Conservation (phyloP, 2,888 invertebrate species). For the Rhynchonema sp. region DNA sequence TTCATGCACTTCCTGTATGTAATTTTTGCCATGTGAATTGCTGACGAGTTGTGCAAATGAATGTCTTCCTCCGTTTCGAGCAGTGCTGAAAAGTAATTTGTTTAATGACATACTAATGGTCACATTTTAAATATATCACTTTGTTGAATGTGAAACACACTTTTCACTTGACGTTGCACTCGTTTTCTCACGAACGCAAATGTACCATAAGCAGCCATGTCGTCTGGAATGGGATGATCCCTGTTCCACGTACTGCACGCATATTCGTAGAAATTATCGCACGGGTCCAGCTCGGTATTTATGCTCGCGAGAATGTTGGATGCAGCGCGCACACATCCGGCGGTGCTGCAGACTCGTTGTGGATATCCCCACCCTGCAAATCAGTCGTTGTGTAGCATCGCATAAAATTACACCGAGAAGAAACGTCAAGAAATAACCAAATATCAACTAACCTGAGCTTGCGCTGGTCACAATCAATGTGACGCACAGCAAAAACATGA, state of each 20-base stretch:
- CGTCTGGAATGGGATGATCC: constrained; percentile 14
- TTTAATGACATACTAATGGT: too few relatives aligned
- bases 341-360: constrained; percentile 16
- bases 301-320: constrained; percentile 8
- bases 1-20: constrained; percentile 11
- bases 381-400: too few relatives aligned
- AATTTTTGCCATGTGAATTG: constrained; percentile 7
- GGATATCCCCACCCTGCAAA: too few relatives aligned
- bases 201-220: constrained; percentile 11
- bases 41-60: background rate
- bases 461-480: too few relatives aligned
- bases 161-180: constrained; percentile 10
- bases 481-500: too few relatives aligned
- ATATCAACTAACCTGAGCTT: too few relatives aligned
- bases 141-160: too few relatives aligned
- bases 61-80: constrained; percentile 5
- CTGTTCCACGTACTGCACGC: constrained; percentile 15
- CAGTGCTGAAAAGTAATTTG: constrained; percentile 9
- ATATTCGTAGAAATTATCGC: constrained; percentile 16
- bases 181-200: constrained; percentile 10
- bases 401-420: too few relatives aligned
- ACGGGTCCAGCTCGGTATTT: constrained; percentile 13
- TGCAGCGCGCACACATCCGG: constrained; percentile 19
- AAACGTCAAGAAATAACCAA: too few relatives aligned
- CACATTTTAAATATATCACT: too few relatives aligned